A percentile compares a stretch with the other conserved stretches of the same genome.
These are phyloP conservation scores for Trissonchulus sp. DNA, from an alignment of 2,888 invertebrate species.

Conservation along the genomic window DNA sequence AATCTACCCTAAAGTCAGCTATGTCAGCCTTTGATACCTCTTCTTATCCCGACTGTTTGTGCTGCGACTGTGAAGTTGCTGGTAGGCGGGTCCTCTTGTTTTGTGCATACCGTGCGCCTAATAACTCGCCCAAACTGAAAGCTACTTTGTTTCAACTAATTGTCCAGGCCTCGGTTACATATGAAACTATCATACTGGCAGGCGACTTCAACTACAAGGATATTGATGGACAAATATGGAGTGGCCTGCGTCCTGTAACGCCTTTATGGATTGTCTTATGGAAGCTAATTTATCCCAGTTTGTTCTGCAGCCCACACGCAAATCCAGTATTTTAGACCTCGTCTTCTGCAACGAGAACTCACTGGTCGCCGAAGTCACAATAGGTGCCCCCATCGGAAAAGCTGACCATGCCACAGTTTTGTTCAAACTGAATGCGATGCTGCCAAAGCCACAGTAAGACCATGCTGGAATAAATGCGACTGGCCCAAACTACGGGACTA, in stretches of 20 bases:
- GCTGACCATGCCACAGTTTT: conserved; percentile 1
- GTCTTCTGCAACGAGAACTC: not conserved
- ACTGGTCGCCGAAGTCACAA: not conserved
- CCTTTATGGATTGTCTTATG: not conserved
- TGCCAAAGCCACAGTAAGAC: not conserved
- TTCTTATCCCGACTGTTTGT: conserved; percentile 10
- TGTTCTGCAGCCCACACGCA: not conserved
- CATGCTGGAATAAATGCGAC: not conserved
- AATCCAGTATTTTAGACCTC: not conserved
- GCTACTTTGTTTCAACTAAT: not conserved
- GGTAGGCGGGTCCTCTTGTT: not conserved
- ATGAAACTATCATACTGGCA: not conserved
- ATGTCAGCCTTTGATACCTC: not conserved
- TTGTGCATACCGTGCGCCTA: not conserved
- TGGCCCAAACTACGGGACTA: not conserved
- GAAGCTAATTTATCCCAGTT: not conserved
- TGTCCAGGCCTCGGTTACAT: not conserved
- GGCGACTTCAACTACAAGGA: conserved; percentile 5
- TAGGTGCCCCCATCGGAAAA: not conserved
- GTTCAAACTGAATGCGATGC: not conserved
- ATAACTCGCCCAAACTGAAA: not conserved
- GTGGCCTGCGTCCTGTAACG: not conserved
- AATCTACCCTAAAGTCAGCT: not conserved
- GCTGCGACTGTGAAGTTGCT: not conserved
- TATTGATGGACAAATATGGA: not conserved